Evolutionary conservation across 2,888 invertebrate genomes (phyloP).

Genomic region (Myopa tessellatipennis): DNA sequence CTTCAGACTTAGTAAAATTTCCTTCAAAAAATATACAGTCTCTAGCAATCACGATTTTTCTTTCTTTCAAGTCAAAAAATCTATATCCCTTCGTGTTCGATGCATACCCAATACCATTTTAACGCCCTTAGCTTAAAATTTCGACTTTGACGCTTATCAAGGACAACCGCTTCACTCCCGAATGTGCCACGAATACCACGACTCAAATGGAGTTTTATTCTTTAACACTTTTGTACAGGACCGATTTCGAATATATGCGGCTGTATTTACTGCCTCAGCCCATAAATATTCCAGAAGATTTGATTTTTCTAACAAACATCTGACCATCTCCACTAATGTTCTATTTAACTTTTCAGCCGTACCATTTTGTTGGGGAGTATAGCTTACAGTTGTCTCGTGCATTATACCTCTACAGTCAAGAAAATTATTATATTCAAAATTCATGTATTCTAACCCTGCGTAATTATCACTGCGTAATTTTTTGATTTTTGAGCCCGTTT

Average conservation of each 20-base stretch:
- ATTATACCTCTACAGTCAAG: constrained; percentile 43
- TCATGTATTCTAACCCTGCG: constrained; percentile 38
- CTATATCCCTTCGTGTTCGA: constrained; percentile 44
- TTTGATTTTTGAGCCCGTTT: constrained; percentile 37
- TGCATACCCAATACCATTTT: constrained; percentile 44
- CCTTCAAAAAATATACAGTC: constrained; percentile 48
- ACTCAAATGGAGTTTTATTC: constrained; percentile 44
- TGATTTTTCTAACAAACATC: too few species aligned
- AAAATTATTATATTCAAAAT: constrained; percentile 42
- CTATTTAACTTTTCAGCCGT: constrained; percentile 39
- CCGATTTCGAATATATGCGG: constrained; percentile 45
- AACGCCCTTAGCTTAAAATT: constrained; percentile 42
- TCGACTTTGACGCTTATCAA: constrained; percentile 42
- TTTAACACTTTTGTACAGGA: constrained; percentile 43
- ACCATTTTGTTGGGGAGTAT: constrained; percentile 49
- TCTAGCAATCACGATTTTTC: constrained; percentile 42
- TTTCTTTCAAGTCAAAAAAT: constrained; percentile 41
- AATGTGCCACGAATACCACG: constrained; percentile 45
- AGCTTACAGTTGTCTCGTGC: constrained; percentile 45
- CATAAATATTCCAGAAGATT: constrained; percentile 44
- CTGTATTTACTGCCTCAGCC: constrained; percentile 30
- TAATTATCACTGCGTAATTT: constrained; percentile 41
- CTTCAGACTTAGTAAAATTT: constrained; percentile 45
- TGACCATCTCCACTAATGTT: constrained; percentile 36
- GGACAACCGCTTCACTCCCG: constrained; percentile 43